These are phyloP conservation scores for Avahi laniger DNA, from an alignment of 2,797 vertebrate species.

Conservation along the genomic window DNA sequence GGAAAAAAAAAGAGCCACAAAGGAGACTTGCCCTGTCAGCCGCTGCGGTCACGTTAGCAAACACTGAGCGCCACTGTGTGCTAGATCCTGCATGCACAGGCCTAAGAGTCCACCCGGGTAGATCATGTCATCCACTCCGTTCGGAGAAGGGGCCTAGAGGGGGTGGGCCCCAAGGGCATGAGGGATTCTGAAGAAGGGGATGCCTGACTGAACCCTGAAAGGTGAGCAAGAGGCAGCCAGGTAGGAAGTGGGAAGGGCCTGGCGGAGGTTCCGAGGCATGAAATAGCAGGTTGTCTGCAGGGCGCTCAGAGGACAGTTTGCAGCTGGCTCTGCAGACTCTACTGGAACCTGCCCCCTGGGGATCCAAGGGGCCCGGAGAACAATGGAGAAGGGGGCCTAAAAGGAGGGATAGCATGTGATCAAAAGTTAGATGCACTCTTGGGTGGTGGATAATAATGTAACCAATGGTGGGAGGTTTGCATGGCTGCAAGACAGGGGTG, in stretches of 20 bases:
- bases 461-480: neutral
- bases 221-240: neutral
- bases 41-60: neutral
- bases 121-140: neutral
- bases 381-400: neutral
- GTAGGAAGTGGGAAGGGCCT: neutral
- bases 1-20: neutral
- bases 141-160: neutral
- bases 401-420: neutral
- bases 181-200: neutral
- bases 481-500: too few relatives aligned
- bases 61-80: fast-evolving
- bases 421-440: neutral
- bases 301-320: neutral
- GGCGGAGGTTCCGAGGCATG: neutral
- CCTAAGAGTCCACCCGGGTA: fast-evolving
- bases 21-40: neutral
- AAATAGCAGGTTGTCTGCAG: neutral
- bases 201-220: neutral
- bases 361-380: neutral
- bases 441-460: neutral
- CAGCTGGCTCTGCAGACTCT: neutral
- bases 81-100: fast-evolving
- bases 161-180: neutral
- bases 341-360: too few relatives aligned